Percentiles rank a stretch among this genome's conserved stretches.
Conservation (phyloP, 2,797 vertebrate genomes). For the Anisognathus igniventris region DNA sequence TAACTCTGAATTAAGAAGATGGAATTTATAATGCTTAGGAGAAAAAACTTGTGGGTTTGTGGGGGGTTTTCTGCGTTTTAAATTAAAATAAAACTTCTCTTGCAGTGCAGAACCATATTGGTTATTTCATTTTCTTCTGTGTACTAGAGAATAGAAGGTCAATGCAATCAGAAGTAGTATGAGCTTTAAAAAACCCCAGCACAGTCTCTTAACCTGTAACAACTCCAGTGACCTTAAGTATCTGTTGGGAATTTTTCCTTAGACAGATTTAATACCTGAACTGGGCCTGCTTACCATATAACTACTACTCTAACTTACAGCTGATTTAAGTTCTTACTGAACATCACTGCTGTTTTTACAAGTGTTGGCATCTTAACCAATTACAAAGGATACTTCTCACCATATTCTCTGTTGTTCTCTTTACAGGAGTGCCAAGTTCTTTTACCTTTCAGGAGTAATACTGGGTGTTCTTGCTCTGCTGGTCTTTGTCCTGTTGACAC, state of each 20-base stretch:
- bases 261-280: background rate
- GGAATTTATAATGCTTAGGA: background rate
- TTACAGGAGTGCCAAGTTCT: slow-evolving; percentile 73
- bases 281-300: background rate
- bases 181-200: background rate
- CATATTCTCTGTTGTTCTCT: slow-evolving; percentile 33
- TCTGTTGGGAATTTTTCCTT: background rate
- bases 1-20: background rate
- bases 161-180: background rate
- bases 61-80: background rate
- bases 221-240: background rate
- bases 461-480: slow-evolving; percentile 70
- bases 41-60: background rate
- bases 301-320: background rate
- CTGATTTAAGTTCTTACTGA: background rate
- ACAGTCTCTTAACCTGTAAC: background rate
- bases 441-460: slow-evolving; percentile 69
- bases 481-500: slow-evolving; percentile 72
- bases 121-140: background rate
- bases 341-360: background rate
- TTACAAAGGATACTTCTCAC: background rate
- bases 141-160: background rate
- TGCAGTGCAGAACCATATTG: background rate
- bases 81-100: background rate
- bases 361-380: background rate